Evolutionary conservation across 2,113 vertebrate species (phyloP), one percentile per base, ranked within the genome.

Genomic region (Mormyrus lacerda): DNA sequence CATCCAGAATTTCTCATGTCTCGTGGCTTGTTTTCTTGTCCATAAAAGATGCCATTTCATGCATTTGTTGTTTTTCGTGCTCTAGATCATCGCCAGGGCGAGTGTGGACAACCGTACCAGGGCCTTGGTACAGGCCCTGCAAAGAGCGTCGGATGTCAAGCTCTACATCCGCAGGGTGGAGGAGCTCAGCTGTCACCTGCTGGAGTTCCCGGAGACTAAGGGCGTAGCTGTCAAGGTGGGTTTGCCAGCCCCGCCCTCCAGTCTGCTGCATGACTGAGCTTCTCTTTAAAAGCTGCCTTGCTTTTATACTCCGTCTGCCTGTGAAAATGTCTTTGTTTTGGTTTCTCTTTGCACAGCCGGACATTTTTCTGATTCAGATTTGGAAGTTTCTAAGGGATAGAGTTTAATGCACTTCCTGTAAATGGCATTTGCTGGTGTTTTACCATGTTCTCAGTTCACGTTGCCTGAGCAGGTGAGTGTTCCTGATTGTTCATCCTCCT

Each of bases 21-120:
- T 39, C 35, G 2, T 39, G 27, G 13, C 31, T 76, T 76, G 69
- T 73, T 73, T 35, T 11, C 15, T 17, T 9, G 9, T 31, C 21
- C 5, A 2, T 6, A 50, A 50, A 5, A 65, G 39, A n/a, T 47
- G 13, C 3, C 4, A 31, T 24, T 35, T 90, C 90, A 90, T 31
- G 9, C 90, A n/a, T 89, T 91, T 51, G 82, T 85, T 92, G 27
- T 89, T 1, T 90, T 88, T 44, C 90, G 50, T n/a, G 27, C 91
- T 89, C 89, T 89, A 99, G 98, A 99, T 99, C 91, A 99, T 99
- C 95, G 98, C 98, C 88, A 97, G 97, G 93, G 97, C 98, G 92
- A 99, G 97, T 92, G 96, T 98, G 93, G 98, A 99, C 95, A 99
- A 99, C 93, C 95, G 98, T 91, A 99, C 98, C 39, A 96, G 98